These are phyloP conservation scores for Trichoplusia ni DNA, from an alignment of 1,140 invertebrate species.

Conservation along the genomic window DNA sequence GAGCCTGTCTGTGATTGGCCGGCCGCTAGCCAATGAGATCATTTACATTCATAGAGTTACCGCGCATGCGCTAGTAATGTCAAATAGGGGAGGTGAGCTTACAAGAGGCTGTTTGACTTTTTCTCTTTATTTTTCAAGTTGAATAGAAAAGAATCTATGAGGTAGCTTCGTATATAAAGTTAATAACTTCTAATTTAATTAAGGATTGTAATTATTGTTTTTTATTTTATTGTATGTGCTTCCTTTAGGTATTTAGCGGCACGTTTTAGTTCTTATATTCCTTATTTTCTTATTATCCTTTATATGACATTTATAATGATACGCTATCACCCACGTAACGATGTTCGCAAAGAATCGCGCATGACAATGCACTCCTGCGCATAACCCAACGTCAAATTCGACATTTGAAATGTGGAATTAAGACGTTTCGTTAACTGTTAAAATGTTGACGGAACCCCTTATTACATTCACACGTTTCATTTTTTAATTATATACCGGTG, in stretches of 20 bases:
- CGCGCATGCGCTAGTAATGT: slow-evolving; percentile 45
- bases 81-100: slow-evolving; percentile 37
- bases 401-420: slow-evolving; percentile 49
- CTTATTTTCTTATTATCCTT: too few species aligned
- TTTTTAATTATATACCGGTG: slow-evolving; percentile 48
- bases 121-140: slow-evolving; percentile 13
- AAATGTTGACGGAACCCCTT: slow-evolving; percentile 41
- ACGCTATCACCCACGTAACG: slow-evolving; percentile 43
- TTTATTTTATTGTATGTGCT: too few species aligned
- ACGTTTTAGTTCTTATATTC: too few species aligned
- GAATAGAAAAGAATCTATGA: not conserved
- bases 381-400: slow-evolving; percentile 50
- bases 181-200: too few species aligned
- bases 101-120: too few species aligned
- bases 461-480: slow-evolving; percentile 51
- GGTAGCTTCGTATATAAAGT: not conserved
- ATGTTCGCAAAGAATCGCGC: slow-evolving; percentile 44
- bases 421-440: slow-evolving; percentile 48
- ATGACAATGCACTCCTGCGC: slow-evolving; percentile 37
- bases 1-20: slow-evolving; percentile 45
- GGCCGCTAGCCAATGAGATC: slow-evolving; percentile 38
- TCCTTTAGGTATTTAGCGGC: too few species aligned
- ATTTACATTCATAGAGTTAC: slow-evolving; percentile 31
- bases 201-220: too few species aligned
- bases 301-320: slow-evolving; percentile 47